Evolutionary conservation across 2,888 invertebrate species (phyloP).

Genomic region (Euzophera pinguis): DNA sequence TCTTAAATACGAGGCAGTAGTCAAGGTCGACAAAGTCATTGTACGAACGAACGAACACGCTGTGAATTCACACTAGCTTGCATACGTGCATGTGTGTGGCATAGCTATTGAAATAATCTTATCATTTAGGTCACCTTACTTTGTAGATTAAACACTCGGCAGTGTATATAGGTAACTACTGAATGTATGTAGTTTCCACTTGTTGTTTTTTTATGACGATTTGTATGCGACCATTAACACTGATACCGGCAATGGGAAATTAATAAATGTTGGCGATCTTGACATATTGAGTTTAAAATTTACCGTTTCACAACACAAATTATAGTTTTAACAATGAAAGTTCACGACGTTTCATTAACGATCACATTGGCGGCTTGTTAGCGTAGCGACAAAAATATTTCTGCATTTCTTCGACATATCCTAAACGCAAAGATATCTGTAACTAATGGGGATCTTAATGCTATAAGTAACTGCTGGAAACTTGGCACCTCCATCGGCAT

Average conservation of each 20-base stretch:
- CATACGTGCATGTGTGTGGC: constrained; percentile 40
- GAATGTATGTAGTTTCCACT: constrained; percentile 34
- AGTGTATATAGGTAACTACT: constrained; percentile 26
- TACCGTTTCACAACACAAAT: constrained; percentile 27
- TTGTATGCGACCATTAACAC: constrained; percentile 17
- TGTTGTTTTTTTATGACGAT: constrained; percentile 20
- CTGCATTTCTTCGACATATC: constrained; percentile 13
- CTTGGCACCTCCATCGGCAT: constrained; percentile 22
- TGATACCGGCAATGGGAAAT: constrained; percentile 11
- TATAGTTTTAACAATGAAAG: constrained; percentile 21
- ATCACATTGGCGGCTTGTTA: constrained; percentile 25
- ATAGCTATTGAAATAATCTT: constrained; percentile 72
- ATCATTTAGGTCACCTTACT: constrained; percentile 79
- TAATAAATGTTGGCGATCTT: constrained; percentile 5
- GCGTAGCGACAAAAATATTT: constrained; percentile 22
- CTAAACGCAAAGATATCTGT: constrained; percentile 17
- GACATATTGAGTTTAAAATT: constrained; percentile 17
- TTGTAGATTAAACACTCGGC: constrained; percentile 62
- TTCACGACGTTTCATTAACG: constrained; percentile 33
- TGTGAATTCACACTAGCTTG: constrained; percentile 56
- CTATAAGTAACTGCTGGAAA: constrained; percentile 24
- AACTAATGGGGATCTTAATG: constrained; percentile 21
- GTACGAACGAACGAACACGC: constrained; percentile 65
- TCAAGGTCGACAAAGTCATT: constrained; percentile 79
- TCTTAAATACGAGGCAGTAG: constrained; percentile 65